These are phyloP conservation scores for Nasua narica DNA, from an alignment of 2,797 vertebrate genomes.

Conservation along the genomic window DNA sequence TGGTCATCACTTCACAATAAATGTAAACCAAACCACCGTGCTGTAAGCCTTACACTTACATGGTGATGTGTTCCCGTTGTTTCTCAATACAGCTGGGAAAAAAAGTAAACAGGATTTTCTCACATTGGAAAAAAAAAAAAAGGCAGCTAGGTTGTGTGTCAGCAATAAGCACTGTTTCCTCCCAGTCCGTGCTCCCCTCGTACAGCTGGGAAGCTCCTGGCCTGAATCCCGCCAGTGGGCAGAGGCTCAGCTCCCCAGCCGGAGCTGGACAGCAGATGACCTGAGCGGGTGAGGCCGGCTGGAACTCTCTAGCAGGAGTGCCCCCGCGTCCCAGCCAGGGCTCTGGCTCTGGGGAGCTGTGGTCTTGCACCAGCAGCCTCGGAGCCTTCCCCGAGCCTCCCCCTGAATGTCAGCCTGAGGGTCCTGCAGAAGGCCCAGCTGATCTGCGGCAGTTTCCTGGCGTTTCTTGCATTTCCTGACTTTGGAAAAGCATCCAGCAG, in stretches of 20 bases:
- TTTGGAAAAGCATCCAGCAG: not conserved
- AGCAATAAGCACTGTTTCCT: not conserved
- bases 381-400: not conserved
- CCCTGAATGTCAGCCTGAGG: not conserved
- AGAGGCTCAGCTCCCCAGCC: not conserved
- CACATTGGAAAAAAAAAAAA: not conserved
- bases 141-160: not conserved
- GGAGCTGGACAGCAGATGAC: not conserved
- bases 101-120: not conserved
- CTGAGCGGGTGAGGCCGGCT: rapidly evolving
- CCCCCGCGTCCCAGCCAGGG: rapidly evolving
- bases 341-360: rapidly evolving
- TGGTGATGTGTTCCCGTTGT: too few species aligned
- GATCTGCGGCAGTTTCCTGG: not conserved
- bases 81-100: not conserved
- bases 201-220: rapidly evolving
- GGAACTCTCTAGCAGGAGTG: not conserved
- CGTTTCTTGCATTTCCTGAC: not conserved
- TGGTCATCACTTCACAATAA: not conserved
- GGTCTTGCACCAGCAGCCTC: not conserved
- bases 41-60: not conserved
- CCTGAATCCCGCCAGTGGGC: rapidly evolving
- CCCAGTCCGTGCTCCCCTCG: rapidly evolving
- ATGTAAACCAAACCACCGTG: not conserved
- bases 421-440: not conserved